These are phyloP conservation scores for Hippocampus zosterae DNA, from an alignment of 2,113 vertebrate genomes.

Conservation along the genomic window DNA sequence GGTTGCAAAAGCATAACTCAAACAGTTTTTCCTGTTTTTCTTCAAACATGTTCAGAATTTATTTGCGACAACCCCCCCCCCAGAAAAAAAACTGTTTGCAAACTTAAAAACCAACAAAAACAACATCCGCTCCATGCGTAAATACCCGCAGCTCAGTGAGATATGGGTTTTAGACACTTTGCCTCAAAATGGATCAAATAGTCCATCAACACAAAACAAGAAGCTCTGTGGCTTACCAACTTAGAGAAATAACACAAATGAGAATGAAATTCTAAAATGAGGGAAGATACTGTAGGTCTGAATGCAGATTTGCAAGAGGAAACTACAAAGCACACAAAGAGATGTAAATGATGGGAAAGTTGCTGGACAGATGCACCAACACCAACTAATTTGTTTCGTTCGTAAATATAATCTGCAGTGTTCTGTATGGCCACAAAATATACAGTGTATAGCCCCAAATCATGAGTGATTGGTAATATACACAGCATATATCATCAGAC, in stretches of 20 bases:
- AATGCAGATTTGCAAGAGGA: constrained; percentile 62
- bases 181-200: constrained; percentile 15
- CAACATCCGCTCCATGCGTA: too few species aligned
- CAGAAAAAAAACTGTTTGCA: too few species aligned
- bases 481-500: background rate
- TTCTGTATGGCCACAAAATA: background rate
- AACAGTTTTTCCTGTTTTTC: too few species aligned
- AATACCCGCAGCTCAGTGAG: too few species aligned
- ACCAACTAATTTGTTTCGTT: constrained; percentile 12
- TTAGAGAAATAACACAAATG: constrained; percentile 13
- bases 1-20: too few species aligned
- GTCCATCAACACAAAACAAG: constrained; percentile 11
- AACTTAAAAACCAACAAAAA: too few species aligned
- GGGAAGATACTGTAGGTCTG: constrained; percentile 45
- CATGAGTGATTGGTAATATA: constrained; percentile 1
- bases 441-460: constrained; percentile 1
- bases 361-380: constrained; percentile 37
- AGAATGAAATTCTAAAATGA: constrained; percentile 34
- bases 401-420: constrained; percentile 5
- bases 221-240: constrained; percentile 8
- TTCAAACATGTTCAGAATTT: too few species aligned
- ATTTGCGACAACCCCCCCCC: too few species aligned
- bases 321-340: constrained; percentile 59
- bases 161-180: background rate
- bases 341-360: constrained; percentile 50